These are phyloP conservation scores for Mungos mungo DNA, from an alignment of 2,113 vertebrate genomes.

Conservation along the genomic window DNA sequence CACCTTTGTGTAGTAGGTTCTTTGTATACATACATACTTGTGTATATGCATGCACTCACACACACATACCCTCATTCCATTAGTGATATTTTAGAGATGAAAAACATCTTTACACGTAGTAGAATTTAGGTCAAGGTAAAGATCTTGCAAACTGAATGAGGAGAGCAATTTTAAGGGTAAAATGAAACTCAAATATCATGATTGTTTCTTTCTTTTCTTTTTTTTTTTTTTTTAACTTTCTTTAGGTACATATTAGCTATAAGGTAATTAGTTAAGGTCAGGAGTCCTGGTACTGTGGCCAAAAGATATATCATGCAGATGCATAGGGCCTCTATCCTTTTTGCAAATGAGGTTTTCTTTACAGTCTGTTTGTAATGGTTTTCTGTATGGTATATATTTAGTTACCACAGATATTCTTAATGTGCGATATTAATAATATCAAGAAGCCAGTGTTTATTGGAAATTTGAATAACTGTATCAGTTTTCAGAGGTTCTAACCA, in stretches of 20 bases:
- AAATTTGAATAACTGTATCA: background rate
- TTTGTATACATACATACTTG: background rate
- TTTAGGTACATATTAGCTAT: background rate
- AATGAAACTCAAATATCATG: conserved; percentile 1
- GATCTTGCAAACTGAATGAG: background rate
- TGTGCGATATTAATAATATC: background rate
- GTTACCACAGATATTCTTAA: conserved; percentile 2
- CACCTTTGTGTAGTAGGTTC: background rate
- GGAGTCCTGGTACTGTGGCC: background rate
- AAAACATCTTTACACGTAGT: background rate
- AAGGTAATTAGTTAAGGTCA: background rate
- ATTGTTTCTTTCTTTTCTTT: too few species aligned
- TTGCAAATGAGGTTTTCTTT: background rate
- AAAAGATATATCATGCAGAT: background rate
- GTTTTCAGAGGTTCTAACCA: conserved; percentile 9
- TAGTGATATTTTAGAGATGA: conserved; percentile 24
- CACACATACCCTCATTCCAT: background rate
- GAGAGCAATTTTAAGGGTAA: background rate
- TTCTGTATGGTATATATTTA: background rate
- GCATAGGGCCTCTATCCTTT: background rate
- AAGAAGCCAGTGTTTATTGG: background rate
- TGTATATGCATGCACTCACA: too few species aligned
- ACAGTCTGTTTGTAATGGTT: background rate
- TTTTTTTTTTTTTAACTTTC: conserved; percentile 20
- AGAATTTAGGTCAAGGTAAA: background rate